A percentile compares a stretch with the other conserved stretches of the same genome.
Conservation (phyloP, 2,113 vertebrate genomes). For the Pavo muticus region DNA sequence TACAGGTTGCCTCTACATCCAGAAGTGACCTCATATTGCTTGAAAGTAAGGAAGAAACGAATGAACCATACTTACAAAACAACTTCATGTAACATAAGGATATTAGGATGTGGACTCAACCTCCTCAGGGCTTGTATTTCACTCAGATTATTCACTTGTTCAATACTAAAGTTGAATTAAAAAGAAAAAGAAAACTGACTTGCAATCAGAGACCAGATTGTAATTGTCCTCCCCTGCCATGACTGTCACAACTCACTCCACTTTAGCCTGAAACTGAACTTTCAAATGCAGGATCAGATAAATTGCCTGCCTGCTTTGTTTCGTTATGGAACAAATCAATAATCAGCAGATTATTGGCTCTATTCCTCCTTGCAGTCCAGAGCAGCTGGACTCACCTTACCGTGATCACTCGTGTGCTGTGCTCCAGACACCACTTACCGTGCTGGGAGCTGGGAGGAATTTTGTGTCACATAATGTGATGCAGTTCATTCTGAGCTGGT, state of each 20-base stretch:
- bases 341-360: background rate
- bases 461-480: background rate
- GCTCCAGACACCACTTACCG: background rate
- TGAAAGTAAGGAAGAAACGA: background rate
- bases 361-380: background rate
- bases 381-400: background rate
- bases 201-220: background rate
- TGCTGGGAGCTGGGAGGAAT: background rate
- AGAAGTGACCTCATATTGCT: background rate
- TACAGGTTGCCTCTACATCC: background rate
- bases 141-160: slow-evolving; percentile 80
- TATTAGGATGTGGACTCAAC: slow-evolving; percentile 78
- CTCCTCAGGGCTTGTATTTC: slow-evolving; percentile 79
- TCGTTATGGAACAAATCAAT: background rate
- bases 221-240: background rate
- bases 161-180: slow-evolving; percentile 50
- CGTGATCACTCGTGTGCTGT: background rate
- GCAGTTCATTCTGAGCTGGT: background rate
- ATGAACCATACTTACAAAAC: slow-evolving; percentile 68
- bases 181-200: slow-evolving; percentile 6
- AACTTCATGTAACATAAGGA: slow-evolving; percentile 77
- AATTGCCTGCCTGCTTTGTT: background rate
- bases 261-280: background rate
- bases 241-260: background rate
- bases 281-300: background rate